Evolutionary conservation across 2,113 vertebrate genomes (phyloP).

Genomic region (Cynopterus brachyotis): DNA sequence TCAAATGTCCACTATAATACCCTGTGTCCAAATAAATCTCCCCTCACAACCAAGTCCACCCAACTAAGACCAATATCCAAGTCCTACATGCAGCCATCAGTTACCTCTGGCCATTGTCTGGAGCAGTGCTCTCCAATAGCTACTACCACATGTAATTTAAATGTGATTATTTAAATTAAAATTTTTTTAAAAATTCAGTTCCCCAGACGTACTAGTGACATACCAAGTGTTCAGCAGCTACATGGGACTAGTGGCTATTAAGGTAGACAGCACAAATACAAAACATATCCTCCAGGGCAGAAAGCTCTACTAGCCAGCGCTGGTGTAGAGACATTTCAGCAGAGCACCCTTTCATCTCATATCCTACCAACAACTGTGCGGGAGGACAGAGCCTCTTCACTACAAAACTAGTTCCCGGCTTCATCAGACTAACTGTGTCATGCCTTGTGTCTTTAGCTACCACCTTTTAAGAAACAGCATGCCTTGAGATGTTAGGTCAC

Average conservation of each 20-base stretch:
- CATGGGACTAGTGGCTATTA: background rate
- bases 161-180: background rate
- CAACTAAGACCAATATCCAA: background rate
- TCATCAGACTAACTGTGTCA: background rate
- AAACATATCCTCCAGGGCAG: background rate
- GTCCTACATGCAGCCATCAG: background rate
- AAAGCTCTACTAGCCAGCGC: background rate
- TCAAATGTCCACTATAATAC: background rate
- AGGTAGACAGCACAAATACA: background rate
- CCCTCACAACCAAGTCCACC: background rate
- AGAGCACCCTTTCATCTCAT: background rate
- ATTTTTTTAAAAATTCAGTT: background rate
- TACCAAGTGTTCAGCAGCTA: background rate
- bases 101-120: background rate
- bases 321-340: background rate
- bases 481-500: background rate
- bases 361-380: background rate
- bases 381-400: background rate
- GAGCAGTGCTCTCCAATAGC: background rate
- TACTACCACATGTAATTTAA: background rate
- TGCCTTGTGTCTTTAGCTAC: background rate
- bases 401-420: background rate
- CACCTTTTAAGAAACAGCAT: background rate
- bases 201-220: background rate
- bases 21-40: background rate